Evolutionary conservation across 2,888 invertebrate genomes (phyloP).

Genomic region (Agriotes lineatus): DNA sequence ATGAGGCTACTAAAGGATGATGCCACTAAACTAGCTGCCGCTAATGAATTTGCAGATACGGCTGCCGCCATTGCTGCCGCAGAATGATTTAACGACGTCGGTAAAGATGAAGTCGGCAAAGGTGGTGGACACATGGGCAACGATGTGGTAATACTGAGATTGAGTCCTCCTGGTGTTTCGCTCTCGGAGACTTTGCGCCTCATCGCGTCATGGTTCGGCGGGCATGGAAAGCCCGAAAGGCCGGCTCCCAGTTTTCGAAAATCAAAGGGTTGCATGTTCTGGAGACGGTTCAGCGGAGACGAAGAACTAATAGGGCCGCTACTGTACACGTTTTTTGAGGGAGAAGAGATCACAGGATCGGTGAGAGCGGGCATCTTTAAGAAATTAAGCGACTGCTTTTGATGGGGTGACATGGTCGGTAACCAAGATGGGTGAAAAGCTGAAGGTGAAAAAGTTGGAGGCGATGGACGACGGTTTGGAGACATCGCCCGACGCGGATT

Average conservation of each 20-base stretch:
- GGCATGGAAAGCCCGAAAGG: conserved; percentile 70
- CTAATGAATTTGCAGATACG: conserved; percentile 60
- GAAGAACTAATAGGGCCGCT: conserved; percentile 72
- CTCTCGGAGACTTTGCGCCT: conserved; percentile 70
- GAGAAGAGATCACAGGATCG: conserved; percentile 72
- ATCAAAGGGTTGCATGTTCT: conserved; percentile 97
- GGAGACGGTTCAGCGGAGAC: conserved; percentile 88
- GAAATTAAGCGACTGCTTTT: conserved; percentile 66
- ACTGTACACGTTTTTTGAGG: conserved; percentile 69
- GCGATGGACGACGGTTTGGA: conserved; percentile 77
- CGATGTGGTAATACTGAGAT: conserved; percentile 72
- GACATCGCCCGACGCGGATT: conserved; percentile 72
- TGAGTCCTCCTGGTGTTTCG: conserved; percentile 69
- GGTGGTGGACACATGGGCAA: conserved; percentile 75
- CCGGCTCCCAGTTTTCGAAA: conserved; percentile 83
- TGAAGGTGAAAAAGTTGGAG: conserved; percentile 68
- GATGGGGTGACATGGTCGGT: conserved; percentile 67
- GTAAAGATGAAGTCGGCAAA: conserved; percentile 71
- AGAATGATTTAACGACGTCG: conserved; percentile 66
- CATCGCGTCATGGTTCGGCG: conserved; percentile 62
- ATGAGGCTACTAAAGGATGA: conserved; percentile 73
- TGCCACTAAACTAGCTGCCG: conserved; percentile 73
- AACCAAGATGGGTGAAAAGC: conserved; percentile 64
- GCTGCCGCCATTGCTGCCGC: conserved; percentile 76
- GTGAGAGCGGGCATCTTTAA: conserved; percentile 66